Percentiles rank a stretch among this genome's conserved stretches.
phyloP scores from a whole-genome alignment of 2,797 vertebrate species.

The Bufotes viridis region DNA sequence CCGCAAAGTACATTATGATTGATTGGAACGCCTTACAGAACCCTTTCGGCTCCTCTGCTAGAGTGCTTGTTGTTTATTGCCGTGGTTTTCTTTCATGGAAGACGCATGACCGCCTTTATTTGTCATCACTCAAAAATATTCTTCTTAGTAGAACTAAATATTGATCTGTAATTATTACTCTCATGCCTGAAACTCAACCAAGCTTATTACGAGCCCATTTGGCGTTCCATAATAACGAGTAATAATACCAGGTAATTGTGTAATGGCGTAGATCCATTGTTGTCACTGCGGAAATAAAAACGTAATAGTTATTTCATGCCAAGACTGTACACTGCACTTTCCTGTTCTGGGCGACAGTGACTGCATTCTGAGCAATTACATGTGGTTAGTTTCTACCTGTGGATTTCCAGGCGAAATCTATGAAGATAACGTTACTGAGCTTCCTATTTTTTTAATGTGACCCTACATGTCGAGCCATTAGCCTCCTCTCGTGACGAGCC shows the following conservation, averaged over 20 bases:
- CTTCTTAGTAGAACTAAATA: constrained; percentile 19
- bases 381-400: constrained; percentile 2
- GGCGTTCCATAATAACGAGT: neutral
- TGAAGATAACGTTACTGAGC: neutral
- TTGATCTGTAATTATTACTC: constrained; percentile 44
- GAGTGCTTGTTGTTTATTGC: constrained; percentile 10
- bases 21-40: constrained; percentile 23
- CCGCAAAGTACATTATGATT: constrained; percentile 44
- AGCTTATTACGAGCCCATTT: constrained; percentile 17
- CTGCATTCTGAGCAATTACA: neutral
- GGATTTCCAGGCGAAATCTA: neutral
- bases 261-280: constrained; percentile 12
- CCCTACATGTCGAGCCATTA: neutral
- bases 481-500: neutral
- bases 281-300: constrained; percentile 42
- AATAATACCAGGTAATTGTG: constrained; percentile 32
- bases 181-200: constrained; percentile 16
- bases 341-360: constrained; percentile 14
- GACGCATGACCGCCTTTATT: constrained; percentile 20
- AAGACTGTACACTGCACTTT: neutral
- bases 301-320: constrained; percentile 24
- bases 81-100: constrained; percentile 28
- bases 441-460: neutral
- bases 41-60: constrained; percentile 23
- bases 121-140: constrained; percentile 29